These are phyloP conservation scores for Delichon dasypus DNA, from an alignment of 2,797 vertebrate species.

Conservation along the genomic window DNA sequence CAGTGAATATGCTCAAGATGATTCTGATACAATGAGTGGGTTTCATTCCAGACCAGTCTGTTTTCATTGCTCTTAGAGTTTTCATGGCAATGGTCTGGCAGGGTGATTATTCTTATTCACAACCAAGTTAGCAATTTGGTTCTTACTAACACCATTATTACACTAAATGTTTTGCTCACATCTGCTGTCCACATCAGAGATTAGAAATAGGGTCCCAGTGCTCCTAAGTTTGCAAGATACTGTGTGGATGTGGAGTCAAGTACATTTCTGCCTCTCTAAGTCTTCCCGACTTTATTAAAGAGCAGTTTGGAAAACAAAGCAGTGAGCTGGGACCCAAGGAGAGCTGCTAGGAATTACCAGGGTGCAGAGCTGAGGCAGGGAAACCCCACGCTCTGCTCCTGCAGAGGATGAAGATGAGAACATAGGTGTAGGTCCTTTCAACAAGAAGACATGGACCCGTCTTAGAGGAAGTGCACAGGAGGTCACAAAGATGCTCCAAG, in stretches of 20 bases:
- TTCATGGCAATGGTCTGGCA: not conserved
- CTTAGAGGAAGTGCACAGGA: not conserved
- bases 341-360: not conserved
- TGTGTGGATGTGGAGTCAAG: not conserved
- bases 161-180: not conserved
- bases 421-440: not conserved
- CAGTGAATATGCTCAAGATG: not conserved
- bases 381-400: accelerated
- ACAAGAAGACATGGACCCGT: not conserved
- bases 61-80: not conserved
- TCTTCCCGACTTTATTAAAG: not conserved
- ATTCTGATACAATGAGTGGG: constrained; percentile 14
- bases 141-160: constrained; percentile 16
- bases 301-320: not conserved
- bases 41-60: constrained; percentile 2
- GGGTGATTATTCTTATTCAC: constrained; percentile 14
- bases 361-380: not conserved
- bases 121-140: not conserved
- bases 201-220: not conserved
- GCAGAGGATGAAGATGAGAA: not conserved
- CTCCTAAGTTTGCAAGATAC: not conserved
- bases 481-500: not conserved
- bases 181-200: not conserved
- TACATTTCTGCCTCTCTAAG: not conserved
- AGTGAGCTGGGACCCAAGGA: not conserved